A percentile compares a stretch with the other conserved stretches of the same genome.
Conservation (phyloP, 2,113 vertebrate species). For the Zonotrichia leucophrys region DNA sequence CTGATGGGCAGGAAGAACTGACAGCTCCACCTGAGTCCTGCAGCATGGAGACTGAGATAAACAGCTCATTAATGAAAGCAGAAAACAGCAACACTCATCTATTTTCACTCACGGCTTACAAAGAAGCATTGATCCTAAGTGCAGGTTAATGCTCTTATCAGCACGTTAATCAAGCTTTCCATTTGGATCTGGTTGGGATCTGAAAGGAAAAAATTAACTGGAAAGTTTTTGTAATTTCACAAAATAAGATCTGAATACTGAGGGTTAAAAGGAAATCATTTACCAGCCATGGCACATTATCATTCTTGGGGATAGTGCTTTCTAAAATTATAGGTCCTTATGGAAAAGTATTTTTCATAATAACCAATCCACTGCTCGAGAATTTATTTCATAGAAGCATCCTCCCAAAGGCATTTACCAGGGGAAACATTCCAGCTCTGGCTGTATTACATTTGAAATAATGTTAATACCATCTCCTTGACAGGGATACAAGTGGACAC, state of each 20-base stretch:
- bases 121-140: neutral
- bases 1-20: neutral
- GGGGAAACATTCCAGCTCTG: neutral
- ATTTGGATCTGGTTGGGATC: neutral
- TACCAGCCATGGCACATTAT: rapidly evolving
- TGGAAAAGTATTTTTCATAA: neutral
- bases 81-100: neutral
- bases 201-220: neutral
- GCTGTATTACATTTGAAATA: neutral
- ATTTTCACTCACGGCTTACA: neutral
- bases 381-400: neutral
- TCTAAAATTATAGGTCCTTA: neutral
- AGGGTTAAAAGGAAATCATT: neutral
- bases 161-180: neutral
- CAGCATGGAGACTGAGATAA: neutral
- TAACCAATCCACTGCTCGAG: neutral
- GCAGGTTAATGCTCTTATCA: neutral
- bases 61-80: neutral
- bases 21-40: neutral
- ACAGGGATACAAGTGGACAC: neutral
- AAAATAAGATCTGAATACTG: neutral
- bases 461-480: neutral
- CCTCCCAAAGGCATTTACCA: neutral
- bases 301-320: neutral
- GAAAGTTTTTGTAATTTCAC: neutral